A percentile compares a stretch with the other conserved stretches of the same genome.
Evolutionary conservation across 2,113 vertebrate species (phyloP).

Genomic region (Ammodytes dubius): DNA sequence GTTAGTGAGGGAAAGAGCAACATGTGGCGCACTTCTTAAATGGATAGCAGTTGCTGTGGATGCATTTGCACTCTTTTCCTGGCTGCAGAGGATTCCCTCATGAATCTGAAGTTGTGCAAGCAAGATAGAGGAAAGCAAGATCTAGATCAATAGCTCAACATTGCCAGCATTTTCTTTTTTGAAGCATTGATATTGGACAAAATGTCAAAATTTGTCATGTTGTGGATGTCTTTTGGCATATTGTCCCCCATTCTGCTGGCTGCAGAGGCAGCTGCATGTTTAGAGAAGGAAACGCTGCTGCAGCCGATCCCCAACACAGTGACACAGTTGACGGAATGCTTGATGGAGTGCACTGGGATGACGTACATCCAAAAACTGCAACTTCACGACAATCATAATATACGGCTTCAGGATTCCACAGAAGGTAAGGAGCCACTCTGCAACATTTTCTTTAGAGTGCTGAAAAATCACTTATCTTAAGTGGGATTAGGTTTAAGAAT

Average conservation of each 20-base stretch:
- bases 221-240: slow-evolving; percentile 61
- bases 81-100: background rate
- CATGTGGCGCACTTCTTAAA: slow-evolving; percentile 60
- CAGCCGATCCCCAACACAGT: slow-evolving; percentile 15
- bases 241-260: slow-evolving; percentile 57
- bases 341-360: slow-evolving; percentile 77
- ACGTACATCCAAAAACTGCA: slow-evolving; percentile 70
- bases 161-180: background rate
- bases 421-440: slow-evolving; percentile 72
- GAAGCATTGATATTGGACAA: slow-evolving; percentile 17
- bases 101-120: slow-evolving; percentile 1
- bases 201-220: slow-evolving; percentile 63
- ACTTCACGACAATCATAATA: slow-evolving; percentile 67
- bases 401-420: slow-evolving; percentile 73
- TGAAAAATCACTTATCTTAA: background rate
- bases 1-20: slow-evolving; percentile 33
- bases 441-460: background rate
- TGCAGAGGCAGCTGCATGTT: slow-evolving; percentile 60
- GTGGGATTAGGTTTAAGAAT: background rate
- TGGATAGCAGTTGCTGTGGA: slow-evolving; percentile 28
- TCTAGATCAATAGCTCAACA: background rate
- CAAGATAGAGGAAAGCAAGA: slow-evolving; percentile 18
- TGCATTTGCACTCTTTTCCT: background rate
- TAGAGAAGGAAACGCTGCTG: slow-evolving; percentile 62
- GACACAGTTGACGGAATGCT: slow-evolving; percentile 66